Evolutionary conservation across 2,888 invertebrate genomes (phyloP).

Genomic region (Hirtodrosophila confusa): DNA sequence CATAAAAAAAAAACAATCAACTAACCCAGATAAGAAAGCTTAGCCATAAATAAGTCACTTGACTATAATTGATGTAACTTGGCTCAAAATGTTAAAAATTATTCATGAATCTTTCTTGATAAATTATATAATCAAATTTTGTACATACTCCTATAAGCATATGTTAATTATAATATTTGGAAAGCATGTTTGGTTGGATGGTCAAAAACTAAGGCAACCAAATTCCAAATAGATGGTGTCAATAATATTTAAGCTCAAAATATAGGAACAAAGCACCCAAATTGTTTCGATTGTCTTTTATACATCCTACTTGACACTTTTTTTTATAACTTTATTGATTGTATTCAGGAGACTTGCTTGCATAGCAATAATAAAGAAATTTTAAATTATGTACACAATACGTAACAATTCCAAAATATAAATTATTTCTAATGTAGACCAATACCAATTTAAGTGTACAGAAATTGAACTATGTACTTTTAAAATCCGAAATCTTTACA

Average conservation of each 20-base stretch:
- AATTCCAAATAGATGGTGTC: constrained; percentile 10
- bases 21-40: constrained; percentile 13
- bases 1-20: constrained; percentile 32
- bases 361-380: constrained; percentile 62
- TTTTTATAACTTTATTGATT: constrained; percentile 53
- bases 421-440: constrained; percentile 35
- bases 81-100: constrained; percentile 23
- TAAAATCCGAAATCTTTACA: background rate
- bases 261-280: constrained; percentile 5
- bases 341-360: constrained; percentile 51
- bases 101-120: constrained; percentile 9
- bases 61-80: background rate
- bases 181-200: constrained; percentile 10
- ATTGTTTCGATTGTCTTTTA: constrained; percentile 19
- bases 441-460: constrained; percentile 44
- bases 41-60: constrained; percentile 8
- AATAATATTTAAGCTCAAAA: constrained; percentile 11
- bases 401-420: constrained; percentile 40
- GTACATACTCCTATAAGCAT: constrained; percentile 29
- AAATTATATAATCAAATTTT: constrained; percentile 5
- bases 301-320: constrained; percentile 5
- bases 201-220: background rate
- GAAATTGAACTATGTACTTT: constrained; percentile 4
- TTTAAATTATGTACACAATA: constrained; percentile 53
- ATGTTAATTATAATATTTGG: constrained; percentile 13